phyloP scores from a whole-genome alignment of 2,888 invertebrate species.

The Pachymerium ferrugineum region DNA sequence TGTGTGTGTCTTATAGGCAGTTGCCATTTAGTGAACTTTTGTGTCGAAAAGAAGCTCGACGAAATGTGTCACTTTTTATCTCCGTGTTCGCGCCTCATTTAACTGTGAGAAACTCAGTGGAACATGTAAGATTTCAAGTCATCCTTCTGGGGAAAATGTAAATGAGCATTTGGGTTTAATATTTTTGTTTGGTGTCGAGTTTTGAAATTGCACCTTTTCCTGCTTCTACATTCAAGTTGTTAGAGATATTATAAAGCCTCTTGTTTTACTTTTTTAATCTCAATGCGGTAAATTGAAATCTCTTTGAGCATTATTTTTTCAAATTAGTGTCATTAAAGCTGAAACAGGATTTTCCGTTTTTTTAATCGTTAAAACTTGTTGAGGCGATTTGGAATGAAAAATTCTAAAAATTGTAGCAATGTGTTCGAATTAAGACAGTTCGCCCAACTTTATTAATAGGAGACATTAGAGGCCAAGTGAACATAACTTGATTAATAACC shows the following conservation, averaged over 20 bases:
- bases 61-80: neutral
- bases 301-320: too few species aligned
- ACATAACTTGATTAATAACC: neutral
- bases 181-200: neutral
- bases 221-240: neutral
- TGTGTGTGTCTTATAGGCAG: neutral
- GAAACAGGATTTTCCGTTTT: too few species aligned
- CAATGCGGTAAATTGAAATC: too few species aligned
- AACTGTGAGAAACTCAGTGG: neutral
- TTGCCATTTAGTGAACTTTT: neutral
- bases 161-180: neutral
- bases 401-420: too few species aligned
- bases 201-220: neutral
- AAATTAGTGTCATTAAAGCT: too few species aligned
- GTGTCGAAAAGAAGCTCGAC: neutral
- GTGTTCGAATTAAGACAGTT: too few species aligned
- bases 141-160: neutral
- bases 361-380: too few species aligned
- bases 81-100: neutral
- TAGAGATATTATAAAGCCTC: too few species aligned
- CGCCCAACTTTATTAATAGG: too few species aligned
- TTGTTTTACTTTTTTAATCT: too few species aligned
- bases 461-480: neutral
- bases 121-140: neutral
- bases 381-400: too few species aligned